Base-by-base conservation (phyloP, 2,113 vertebrate species). In the Pomatorhinus ruficollis region DNA sequence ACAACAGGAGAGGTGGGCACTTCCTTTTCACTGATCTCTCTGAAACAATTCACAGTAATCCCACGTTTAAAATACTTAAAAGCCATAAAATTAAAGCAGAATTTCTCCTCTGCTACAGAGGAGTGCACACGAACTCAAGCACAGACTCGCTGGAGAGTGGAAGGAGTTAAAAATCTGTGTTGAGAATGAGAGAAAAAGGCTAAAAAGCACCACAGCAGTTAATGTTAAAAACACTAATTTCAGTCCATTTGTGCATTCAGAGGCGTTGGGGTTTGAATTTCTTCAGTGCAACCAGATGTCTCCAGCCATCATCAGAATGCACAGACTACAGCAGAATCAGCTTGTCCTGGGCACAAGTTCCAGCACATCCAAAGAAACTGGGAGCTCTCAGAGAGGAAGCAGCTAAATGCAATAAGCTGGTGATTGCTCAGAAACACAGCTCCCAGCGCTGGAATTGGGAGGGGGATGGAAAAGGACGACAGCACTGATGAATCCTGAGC, bases 251-350 rank as follows among this genome's bases (percentile, higher is more conserved):
- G 80, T 74, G 83, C 80, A 63, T 47, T 76, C 63, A 66, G 60
- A 84, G 27, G 39, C 71, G 69, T 83, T 87, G 52, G 2, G 12
- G 33, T 89, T 71, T 59, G 57, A 56, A 82, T 92, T 94, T 49
- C 74, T 81, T 66, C 64, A 74, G 76, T 59, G 54, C 90, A 92
- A 90, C 44, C 79, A 94, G 81, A 78, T 85, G 65, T 63, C 74
- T 57, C 31, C 77, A 75, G 27, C 17, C 23, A 86, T 65, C 30
- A 84, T 27, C 66, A 72, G 70, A 69, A 85, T 9, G 54, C 59
- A 69, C 19, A 59, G 33, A 11, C 53, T 27, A 6, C 52, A 82
- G 25, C 47, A 40, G 4, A 11, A 63, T 54, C 69, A 89, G 83
- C 76, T 70, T 45, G 80, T 65, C 59, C 71, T 28, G 54, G 42